Evolutionary conservation across 2,888 invertebrate species (phyloP), one percentile per base, ranked within the genome.

Genomic region (Cataglyphis livida): DNA sequence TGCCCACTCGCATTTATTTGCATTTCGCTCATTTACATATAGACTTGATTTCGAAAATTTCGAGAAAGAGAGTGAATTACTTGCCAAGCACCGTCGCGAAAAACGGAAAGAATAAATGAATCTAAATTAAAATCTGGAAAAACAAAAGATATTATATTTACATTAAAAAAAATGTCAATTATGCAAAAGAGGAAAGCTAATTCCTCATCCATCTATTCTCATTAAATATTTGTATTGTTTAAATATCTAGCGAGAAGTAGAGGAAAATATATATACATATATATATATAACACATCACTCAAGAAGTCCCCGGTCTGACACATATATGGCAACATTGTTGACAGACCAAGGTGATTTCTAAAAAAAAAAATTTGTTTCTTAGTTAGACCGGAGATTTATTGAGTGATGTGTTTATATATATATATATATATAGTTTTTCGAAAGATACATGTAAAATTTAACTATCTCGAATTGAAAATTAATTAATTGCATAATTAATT

Each of bases 1-100:
- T 88, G 83, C 86, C 86, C 84, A 85, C 88, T 44, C 85, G 62
- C 62, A 86, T 87, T 89, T 89, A 89, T 89, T 89, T 85, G 81
- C 82, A 89, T 86, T 89, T 83, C 83, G 82, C 81, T 89, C 84
- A 86, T 86, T 84, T 79, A 66, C 54, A 41, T 70, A 51, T 73
- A 73, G 83, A 82, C 74, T 66, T 66, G 54, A 70, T 81, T 66
- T 74, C 68, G 81, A 83, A 83, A 70, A 70, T 81, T 71, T 62
- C 68, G 59, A 79, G 38, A 71, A 65, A 54, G n/a, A 78, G 65
- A 78, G 32, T 44, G 44, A 57, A 32, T 32, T 41, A 66, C 68
- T 57, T 78, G 78, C 78, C 78, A 78, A 78, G 54, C 35, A 70
- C 1, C 7, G 68, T 15, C 51, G 12, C 35, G 54, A 51, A 59